phyloP scores from a whole-genome alignment of 1,140 invertebrate species.

The Musca vetustissima region DNA sequence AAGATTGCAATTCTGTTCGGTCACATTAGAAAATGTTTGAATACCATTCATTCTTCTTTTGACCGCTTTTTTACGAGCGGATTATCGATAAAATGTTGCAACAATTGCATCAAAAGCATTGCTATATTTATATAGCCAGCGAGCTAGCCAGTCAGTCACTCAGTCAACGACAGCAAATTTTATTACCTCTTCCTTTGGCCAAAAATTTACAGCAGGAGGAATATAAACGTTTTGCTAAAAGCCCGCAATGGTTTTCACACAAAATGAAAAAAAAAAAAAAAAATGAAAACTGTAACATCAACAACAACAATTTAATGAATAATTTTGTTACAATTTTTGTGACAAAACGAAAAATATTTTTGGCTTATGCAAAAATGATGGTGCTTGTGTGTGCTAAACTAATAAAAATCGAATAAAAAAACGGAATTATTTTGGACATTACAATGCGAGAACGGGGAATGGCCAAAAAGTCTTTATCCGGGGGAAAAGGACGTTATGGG shows the following conservation, averaged over 20 bases:
- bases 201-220: conserved; percentile 2
- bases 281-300: neutral
- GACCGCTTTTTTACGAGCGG: conserved; percentile 7
- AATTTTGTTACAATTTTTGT: conserved; percentile 8
- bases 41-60: too few species aligned
- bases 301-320: conserved; percentile 5
- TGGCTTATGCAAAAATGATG: neutral
- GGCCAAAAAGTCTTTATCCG: too few species aligned
- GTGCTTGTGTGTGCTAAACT: too few species aligned
- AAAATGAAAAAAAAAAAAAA: neutral
- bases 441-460: too few species aligned
- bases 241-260: conserved; percentile 1
- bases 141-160: too few species aligned
- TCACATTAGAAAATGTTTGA: too few species aligned
- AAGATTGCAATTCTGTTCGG: too few species aligned
- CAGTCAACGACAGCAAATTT: neutral
- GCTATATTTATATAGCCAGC: neutral
- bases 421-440: too few species aligned
- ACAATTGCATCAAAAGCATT: conserved; percentile 12
- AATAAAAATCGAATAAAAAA: too few species aligned
- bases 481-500: too few species aligned
- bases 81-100: conserved; percentile 20
- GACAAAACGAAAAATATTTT: conserved; percentile 10
- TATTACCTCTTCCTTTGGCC: conserved; percentile 4
- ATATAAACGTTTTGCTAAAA: conserved; percentile 12